Evolutionary conservation across 2,888 invertebrate species (phyloP).

Genomic region (Melanostoma scalare): DNA sequence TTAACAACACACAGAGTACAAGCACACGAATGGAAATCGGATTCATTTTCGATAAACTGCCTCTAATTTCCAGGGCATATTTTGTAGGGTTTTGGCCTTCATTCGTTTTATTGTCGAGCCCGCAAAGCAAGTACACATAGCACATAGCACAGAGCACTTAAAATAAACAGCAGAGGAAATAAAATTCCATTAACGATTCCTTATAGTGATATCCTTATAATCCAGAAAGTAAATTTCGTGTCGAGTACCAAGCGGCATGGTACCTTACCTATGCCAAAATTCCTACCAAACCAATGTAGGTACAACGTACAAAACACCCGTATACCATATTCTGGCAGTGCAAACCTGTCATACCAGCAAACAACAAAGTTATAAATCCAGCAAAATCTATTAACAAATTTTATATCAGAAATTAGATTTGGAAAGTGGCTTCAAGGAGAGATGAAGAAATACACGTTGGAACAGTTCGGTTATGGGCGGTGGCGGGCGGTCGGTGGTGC

Average conservation of each 20-base stretch:
- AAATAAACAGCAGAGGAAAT: conserved; percentile 56
- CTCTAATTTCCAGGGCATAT: conserved; percentile 59
- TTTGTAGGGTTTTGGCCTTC: conserved; percentile 32
- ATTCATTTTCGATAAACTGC: conserved; percentile 65
- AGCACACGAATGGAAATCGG: conserved; percentile 34
- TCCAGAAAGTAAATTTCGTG: conserved; percentile 50
- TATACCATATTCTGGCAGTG: background rate
- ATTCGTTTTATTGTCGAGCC: conserved; percentile 18
- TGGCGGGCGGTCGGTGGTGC: background rate
- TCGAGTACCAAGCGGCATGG: conserved; percentile 41
- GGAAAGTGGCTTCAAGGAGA: conserved; percentile 58
- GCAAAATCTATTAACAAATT: conserved; percentile 71
- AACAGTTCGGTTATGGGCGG: too few relatives aligned
- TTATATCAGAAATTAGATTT: conserved; percentile 71
- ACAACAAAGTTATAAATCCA: conserved; percentile 68
- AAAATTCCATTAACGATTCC: conserved; percentile 63
- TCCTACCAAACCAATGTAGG: too few relatives aligned
- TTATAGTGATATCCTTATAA: conserved; percentile 64
- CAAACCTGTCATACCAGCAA: conserved; percentile 10
- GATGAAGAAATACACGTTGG: conserved; percentile 5
- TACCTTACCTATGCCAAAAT: background rate
- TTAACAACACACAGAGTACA: conserved; percentile 5
- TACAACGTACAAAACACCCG: too few relatives aligned
- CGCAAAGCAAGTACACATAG: background rate
- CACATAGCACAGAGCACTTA: conserved; percentile 15